Base-by-base conservation (phyloP, 2,797 vertebrate genomes). In the Dipus sagitta region DNA sequence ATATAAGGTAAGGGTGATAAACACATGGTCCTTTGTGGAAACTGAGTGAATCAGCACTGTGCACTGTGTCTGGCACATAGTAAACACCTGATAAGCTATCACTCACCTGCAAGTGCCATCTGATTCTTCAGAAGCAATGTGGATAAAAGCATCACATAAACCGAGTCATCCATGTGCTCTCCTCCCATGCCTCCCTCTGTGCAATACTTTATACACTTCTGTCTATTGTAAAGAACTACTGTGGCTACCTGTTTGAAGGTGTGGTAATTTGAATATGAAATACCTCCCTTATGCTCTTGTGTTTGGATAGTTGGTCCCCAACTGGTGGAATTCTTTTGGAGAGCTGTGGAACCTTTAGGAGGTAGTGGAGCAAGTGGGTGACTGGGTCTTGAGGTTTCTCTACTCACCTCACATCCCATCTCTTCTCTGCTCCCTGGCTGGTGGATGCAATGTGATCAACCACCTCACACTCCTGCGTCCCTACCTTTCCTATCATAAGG, bases 91-190 rank as follows among this genome's bases (percentile, higher is more conserved):
- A 3, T 54, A 26, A 67, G 47, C 8, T 13, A 1, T 88, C 60
- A 1, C 34, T 21, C 38, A 24, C 24, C 20, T 13, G 6, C 87
- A 52, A 65, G 8, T 8, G 15, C 26, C 52, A 15, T 58, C 68
- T 47, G 47, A 42, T 54, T 85, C 77, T 24, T 62, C 54, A 34
- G 14, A 23, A 84, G 58, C 17, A 12, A 30, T 21, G 30, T 71
- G 64, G 38, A 3, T 0, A 10, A 11, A 0, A 1, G 17, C 12
- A 9, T 42, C 26, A 1, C 4, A 24, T 17, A 26, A 26, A 12
- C 15, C 10, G 67, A 54, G 24, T n/a, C 34, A 21, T 10, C 7
- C 2, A 0, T 74, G 54, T 62, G 13, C 26, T n/a, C 30, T 30
- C 52, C 23, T 23, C 23, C 58, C 34, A 1, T 34, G 21, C 13